Conservation (phyloP, 2,113 vertebrate genomes). For the Microtus montanus region DNA sequence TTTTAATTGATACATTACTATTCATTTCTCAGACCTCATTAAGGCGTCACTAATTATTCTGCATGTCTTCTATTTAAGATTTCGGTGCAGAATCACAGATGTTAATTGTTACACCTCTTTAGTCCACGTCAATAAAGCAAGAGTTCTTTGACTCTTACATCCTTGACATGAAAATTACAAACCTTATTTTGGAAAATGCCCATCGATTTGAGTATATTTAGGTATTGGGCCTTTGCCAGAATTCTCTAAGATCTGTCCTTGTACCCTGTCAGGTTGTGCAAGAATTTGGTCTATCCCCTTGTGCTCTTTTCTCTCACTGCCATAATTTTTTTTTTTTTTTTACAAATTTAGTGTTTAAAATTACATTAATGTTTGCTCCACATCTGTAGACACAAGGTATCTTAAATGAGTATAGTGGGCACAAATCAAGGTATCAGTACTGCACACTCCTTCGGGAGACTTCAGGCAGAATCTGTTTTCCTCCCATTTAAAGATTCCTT, state of each 20-base stretch:
- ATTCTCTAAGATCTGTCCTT: background rate
- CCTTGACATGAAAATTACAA: constrained; percentile 16
- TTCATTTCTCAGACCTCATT: background rate
- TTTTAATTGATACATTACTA: background rate
- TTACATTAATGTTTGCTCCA: background rate
- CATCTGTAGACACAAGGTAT: background rate
- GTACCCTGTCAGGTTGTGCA: background rate
- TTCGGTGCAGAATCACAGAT: background rate
- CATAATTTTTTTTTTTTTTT: background rate
- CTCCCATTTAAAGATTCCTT: background rate
- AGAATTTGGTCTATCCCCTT: background rate
- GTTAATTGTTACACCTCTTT: background rate
- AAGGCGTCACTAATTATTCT: constrained; percentile 14
- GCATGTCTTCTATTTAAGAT: background rate
- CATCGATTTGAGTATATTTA: background rate
- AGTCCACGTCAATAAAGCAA: background rate
- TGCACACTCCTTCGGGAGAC: background rate
- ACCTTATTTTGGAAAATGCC: background rate
- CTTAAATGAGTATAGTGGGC: background rate
- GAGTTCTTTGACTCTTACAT: constrained; percentile 45
- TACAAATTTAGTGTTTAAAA: background rate
- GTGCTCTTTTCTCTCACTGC: background rate
- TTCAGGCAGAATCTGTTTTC: background rate
- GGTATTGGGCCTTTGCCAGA: background rate
- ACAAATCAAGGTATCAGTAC: background rate